phyloP scores from a whole-genome alignment of 2,113 vertebrate species.

The Poeciliopsis prolifica region DNA sequence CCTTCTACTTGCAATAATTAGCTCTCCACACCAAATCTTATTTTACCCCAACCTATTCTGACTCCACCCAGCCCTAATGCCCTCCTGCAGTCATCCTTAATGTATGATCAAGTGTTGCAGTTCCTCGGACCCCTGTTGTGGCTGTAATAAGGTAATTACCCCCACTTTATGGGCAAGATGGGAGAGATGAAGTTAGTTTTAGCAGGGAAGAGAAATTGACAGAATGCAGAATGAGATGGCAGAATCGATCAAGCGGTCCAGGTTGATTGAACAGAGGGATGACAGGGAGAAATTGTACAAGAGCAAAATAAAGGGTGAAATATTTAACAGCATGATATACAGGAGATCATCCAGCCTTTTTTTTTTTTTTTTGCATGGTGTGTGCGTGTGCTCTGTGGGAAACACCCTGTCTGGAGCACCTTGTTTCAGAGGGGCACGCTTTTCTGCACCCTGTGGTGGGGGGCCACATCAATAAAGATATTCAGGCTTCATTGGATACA shows the following conservation, averaged over 20 bases:
- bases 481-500: conserved; percentile 60
- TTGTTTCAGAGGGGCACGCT: conserved; percentile 43
- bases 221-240: conserved; percentile 11
- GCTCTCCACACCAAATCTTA: conserved; percentile 24
- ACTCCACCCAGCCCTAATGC: conserved; percentile 14
- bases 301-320: background rate
- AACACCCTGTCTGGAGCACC: conserved; percentile 10
- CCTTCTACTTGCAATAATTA: conserved; percentile 38
- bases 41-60: conserved; percentile 4
- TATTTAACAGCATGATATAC: background rate
- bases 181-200: conserved; percentile 15
- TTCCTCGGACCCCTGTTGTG: conserved; percentile 52
- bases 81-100: conserved; percentile 43
- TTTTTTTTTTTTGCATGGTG: background rate
- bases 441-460: conserved; percentile 29
- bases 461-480: conserved; percentile 47
- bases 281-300: conserved; percentile 10
- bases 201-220: background rate
- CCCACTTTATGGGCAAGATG: conserved; percentile 41
- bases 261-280: conserved; percentile 15
- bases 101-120: conserved; percentile 61
- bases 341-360: conserved; percentile 18
- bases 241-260: conserved; percentile 2
- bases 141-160: conserved; percentile 64
- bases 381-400: background rate